These are phyloP conservation scores for Ceriagrion tenellum DNA, from an alignment of 2,888 invertebrate species.

Conservation along the genomic window DNA sequence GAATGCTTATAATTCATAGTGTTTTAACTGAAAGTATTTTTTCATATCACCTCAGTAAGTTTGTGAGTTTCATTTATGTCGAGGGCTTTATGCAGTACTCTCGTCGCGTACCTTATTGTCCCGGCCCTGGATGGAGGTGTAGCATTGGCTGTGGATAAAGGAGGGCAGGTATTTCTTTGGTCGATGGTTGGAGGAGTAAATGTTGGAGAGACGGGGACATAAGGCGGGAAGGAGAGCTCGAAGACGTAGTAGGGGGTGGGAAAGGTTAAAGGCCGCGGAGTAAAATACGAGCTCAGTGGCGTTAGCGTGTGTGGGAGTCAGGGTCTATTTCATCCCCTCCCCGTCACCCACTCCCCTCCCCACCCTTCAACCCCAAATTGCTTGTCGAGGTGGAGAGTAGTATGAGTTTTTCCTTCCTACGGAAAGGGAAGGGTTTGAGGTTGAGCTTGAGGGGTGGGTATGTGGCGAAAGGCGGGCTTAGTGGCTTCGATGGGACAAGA, in stretches of 20 bases:
- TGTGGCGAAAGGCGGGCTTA: background rate
- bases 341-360: background rate
- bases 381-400: background rate
- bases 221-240: background rate
- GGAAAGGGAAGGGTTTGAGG: background rate
- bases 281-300: background rate
- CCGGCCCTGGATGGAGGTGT: background rate
- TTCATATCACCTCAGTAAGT: too few species aligned
- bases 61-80: too few species aligned
- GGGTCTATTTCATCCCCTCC: background rate
- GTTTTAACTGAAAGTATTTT: too few species aligned
- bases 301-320: background rate
- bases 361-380: background rate
- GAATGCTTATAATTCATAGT: too few species aligned
- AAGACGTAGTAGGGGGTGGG: background rate
- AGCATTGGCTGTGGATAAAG: background rate
- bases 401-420: background rate
- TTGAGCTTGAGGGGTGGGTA: background rate
- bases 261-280: background rate
- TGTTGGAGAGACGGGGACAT: background rate
- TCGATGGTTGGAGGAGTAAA: background rate
- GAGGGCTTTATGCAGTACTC: too few species aligned
- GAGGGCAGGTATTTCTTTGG: background rate
- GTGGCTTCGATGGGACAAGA: constrained; percentile 2
- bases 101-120: too few species aligned